A percentile compares a stretch with the other conserved stretches of the same genome.
These are phyloP conservation scores for Chelon labrosus DNA, from an alignment of 2,797 vertebrate species.

Conservation along the genomic window DNA sequence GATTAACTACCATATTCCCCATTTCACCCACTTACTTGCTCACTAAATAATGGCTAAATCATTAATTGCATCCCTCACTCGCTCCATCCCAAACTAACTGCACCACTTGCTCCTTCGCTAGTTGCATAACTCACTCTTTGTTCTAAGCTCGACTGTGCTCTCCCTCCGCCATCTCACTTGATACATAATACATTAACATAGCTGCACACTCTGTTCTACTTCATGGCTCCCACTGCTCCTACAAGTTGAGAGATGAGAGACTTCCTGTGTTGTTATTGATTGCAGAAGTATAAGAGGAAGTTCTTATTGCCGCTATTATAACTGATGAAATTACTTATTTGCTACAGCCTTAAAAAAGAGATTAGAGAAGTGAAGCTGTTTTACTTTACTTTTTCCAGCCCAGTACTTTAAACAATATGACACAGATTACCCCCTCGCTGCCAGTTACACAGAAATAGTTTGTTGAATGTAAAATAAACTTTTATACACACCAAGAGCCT, in stretches of 20 bases:
- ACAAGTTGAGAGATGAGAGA: slow-evolving; percentile 43
- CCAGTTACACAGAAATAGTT: background rate
- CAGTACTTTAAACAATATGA: background rate
- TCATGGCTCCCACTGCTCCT: slow-evolving; percentile 10
- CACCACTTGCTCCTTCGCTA: background rate
- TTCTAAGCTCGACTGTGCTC: background rate
- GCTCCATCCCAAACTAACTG: too few species aligned
- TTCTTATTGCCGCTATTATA: slow-evolving; percentile 7
- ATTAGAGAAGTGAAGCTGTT: slow-evolving; percentile 11
- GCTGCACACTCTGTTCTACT: slow-evolving; percentile 7
- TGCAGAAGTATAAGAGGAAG: background rate
- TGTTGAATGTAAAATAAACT: background rate
- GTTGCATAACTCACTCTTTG: background rate
- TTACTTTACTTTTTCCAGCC: slow-evolving; percentile 1
- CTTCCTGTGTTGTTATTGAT: slow-evolving; percentile 34
- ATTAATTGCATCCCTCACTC: background rate
- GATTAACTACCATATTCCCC: too few species aligned
- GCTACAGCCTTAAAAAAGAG: slow-evolving; percentile 29
- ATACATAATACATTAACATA: background rate
- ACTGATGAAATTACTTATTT: slow-evolving; percentile 20
- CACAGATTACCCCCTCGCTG: background rate
- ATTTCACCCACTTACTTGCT: background rate
- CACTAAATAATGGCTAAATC: background rate
- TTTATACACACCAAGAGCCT: background rate
- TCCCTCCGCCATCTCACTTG: background rate